phyloP scores from a whole-genome alignment of 2,888 invertebrate species.

The Matsumyia berberina region DNA sequence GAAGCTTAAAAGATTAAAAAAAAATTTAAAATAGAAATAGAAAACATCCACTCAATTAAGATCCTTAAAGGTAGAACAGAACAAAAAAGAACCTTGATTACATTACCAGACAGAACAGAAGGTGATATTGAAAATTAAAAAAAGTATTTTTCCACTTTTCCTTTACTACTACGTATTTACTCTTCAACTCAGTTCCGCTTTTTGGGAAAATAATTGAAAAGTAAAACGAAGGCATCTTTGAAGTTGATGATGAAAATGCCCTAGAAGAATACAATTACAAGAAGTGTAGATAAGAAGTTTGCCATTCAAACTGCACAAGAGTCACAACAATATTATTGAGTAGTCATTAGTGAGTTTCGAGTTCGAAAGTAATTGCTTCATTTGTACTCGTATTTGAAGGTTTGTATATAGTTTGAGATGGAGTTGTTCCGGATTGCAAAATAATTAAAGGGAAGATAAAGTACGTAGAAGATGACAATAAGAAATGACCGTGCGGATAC shows the following conservation, averaged over 20 bases:
- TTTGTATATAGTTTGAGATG: too few relatives aligned
- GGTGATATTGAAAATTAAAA: slow-evolving; percentile 5
- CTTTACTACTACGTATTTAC: neutral
- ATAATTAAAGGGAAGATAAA: too few relatives aligned
- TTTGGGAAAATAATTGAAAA: slow-evolving; percentile 17
- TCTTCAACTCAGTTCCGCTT: neutral
- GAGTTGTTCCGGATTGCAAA: too few relatives aligned
- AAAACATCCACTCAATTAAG: neutral
- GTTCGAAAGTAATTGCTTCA: too few relatives aligned
- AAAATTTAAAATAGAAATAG: neutral
- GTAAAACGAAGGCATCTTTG: neutral
- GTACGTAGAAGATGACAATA: too few relatives aligned
- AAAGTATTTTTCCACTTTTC: neutral
- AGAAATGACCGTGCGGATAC: too few relatives aligned
- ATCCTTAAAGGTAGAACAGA: neutral
- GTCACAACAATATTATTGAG: slow-evolving; percentile 51
- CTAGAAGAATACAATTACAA: slow-evolving; percentile 41
- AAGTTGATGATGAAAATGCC: neutral
- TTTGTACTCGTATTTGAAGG: too few relatives aligned
- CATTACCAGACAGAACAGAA: neutral
- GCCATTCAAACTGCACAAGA: slow-evolving; percentile 48
- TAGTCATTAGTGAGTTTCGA: slow-evolving; percentile 55
- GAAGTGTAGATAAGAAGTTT: slow-evolving; percentile 62
- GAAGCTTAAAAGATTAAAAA: neutral
- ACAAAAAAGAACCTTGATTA: neutral